These are phyloP conservation scores for Pseudomyrmex sp. DNA, from an alignment of 1,140 invertebrate species.

Conservation along the genomic window DNA sequence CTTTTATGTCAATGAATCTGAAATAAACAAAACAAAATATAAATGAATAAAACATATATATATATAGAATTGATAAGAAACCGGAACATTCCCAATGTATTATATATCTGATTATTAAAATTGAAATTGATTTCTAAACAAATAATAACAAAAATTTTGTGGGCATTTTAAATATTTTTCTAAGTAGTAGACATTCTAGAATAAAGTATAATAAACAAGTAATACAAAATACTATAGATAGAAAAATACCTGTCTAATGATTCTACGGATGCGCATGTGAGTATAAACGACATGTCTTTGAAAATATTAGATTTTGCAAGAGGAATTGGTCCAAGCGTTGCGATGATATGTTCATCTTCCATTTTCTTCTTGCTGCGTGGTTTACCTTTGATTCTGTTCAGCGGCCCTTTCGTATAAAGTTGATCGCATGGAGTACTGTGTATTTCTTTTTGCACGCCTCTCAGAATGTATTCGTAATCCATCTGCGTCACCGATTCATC, in stretches of 20 bases:
- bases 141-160: background rate
- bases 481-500: too few relatives aligned
- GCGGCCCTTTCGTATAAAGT: constrained; percentile 66
- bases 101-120: background rate
- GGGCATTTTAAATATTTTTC: too few relatives aligned
- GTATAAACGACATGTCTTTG: constrained; percentile 85
- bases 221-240: background rate
- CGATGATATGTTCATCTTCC: constrained; percentile 81
- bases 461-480: constrained; percentile 74
- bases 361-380: constrained; percentile 73
- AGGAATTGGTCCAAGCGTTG: constrained; percentile 86
- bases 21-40: background rate
- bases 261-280: constrained; percentile 84
- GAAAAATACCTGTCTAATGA: constrained; percentile 73
- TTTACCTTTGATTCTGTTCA: constrained; percentile 75
- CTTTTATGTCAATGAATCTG: background rate
- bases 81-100: too few relatives aligned
- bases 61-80: too few relatives aligned
- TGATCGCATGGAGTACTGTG: constrained; percentile 80
- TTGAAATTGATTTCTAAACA: background rate
- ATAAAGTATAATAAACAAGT: background rate
- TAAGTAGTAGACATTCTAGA: background rate
- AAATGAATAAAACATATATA: background rate
- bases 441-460: constrained; percentile 86
- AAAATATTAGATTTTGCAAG: constrained; percentile 83